Evolutionary conservation across 2,888 invertebrate species (phyloP).

Genomic region (Ctena decussata): DNA sequence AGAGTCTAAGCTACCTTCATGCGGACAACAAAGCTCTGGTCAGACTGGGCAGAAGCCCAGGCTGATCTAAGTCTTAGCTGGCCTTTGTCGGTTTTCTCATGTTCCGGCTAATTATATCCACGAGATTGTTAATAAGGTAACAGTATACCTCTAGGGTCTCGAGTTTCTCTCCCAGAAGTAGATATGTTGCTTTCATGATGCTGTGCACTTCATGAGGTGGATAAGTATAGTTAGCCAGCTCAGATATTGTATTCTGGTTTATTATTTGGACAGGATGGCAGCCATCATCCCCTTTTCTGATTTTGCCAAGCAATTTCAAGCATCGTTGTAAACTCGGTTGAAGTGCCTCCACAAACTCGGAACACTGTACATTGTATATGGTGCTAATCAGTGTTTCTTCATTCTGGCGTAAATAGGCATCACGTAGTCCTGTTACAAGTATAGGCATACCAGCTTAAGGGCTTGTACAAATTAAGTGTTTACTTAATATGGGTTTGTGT

Average conservation of each 20-base stretch:
- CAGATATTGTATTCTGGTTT: slow-evolving; percentile 68
- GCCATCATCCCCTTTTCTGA: slow-evolving; percentile 56
- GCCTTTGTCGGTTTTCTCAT: too few relatives aligned
- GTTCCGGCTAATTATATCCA: too few relatives aligned
- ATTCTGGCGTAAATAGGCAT: slow-evolving; percentile 63
- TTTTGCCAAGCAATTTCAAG: slow-evolving; percentile 4
- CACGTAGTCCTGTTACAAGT: slow-evolving; percentile 60
- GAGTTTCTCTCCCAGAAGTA: slow-evolving; percentile 67
- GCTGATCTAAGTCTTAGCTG: too few relatives aligned
- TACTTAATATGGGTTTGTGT: too few relatives aligned
- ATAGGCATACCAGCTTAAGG: too few relatives aligned
- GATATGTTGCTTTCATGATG: slow-evolving; percentile 69
- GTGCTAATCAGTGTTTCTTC: slow-evolving; percentile 52
- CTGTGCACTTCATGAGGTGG: slow-evolving; percentile 66
- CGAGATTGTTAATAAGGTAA: too few relatives aligned
- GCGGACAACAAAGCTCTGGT: too few relatives aligned
- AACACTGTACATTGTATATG: slow-evolving; percentile 60
- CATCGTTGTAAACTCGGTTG: slow-evolving; percentile 54
- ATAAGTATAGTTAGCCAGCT: slow-evolving; percentile 66
- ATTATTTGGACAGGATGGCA: slow-evolving; percentile 69
- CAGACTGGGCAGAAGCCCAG: too few relatives aligned
- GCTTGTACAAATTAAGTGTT: too few relatives aligned
- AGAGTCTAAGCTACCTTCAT: too few relatives aligned
- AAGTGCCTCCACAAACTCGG: slow-evolving; percentile 54
- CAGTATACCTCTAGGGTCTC: slow-evolving; percentile 49